phyloP scores from a whole-genome alignment of 2,113 vertebrate genomes.

The Platycercus adscitus region DNA sequence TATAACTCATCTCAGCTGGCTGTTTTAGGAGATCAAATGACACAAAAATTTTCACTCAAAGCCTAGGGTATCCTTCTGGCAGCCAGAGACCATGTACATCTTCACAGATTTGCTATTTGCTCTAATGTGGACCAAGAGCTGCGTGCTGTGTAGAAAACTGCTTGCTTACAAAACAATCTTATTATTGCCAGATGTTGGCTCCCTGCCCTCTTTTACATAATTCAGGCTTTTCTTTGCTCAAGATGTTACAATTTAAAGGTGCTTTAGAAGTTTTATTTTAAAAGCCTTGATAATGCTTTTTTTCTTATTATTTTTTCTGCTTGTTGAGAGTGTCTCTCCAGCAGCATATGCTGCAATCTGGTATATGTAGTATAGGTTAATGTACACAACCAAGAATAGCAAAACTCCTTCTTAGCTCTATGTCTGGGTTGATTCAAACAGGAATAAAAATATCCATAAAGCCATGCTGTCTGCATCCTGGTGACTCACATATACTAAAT shows the following conservation, averaged over 20 bases:
- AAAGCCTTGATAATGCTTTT: slow-evolving; percentile 48
- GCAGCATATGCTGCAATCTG: not conserved
- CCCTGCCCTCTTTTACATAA: slow-evolving; percentile 72
- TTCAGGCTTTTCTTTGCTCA: slow-evolving; percentile 70
- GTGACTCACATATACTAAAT: not conserved
- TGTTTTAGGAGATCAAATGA: slow-evolving; percentile 64
- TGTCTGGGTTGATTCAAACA: not conserved
- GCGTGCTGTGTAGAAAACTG: slow-evolving; percentile 62
- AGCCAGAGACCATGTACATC: slow-evolving; percentile 60
- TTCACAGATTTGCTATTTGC: slow-evolving; percentile 44
- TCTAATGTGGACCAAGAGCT: slow-evolving; percentile 48
- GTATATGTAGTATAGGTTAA: not conserved
- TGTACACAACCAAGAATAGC: not conserved
- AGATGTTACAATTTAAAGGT: slow-evolving; percentile 76
- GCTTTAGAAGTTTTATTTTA: slow-evolving; percentile 73
- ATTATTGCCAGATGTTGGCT: slow-evolving; percentile 80
- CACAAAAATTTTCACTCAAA: slow-evolving; percentile 48
- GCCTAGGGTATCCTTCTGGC: slow-evolving; percentile 63
- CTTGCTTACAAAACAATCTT: slow-evolving; percentile 77
- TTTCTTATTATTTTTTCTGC: not conserved
- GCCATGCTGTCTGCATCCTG: not conserved
- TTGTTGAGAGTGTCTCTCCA: not conserved
- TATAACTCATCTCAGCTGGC: slow-evolving; percentile 73
- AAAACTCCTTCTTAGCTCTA: not conserved
- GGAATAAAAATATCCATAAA: not conserved